Conservation (phyloP, 2,113 vertebrate species). For the Peromyscus polionotus region DNA sequence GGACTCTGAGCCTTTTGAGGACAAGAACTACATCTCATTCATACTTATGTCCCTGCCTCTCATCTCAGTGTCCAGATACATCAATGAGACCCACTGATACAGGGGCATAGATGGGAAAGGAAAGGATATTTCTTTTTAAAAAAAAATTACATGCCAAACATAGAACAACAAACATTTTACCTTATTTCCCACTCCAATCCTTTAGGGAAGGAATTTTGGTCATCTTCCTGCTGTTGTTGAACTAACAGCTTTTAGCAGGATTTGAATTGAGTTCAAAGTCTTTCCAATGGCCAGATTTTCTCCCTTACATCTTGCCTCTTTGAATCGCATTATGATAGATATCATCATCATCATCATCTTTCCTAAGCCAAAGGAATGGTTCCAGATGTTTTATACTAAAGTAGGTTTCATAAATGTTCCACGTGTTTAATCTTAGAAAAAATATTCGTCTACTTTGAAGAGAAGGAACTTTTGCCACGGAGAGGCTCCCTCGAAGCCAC, state of each 20-base stretch:
- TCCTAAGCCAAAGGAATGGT: neutral
- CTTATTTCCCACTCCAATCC: neutral
- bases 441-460: neutral
- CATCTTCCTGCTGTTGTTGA: neutral
- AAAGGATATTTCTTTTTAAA: neutral
- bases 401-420: neutral
- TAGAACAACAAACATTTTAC: neutral
- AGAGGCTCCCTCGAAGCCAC: neutral
- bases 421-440: conserved; percentile 10
- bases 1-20: neutral
- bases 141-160: neutral
- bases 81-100: neutral
- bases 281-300: neutral
- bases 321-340: neutral
- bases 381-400: conserved; percentile 4
- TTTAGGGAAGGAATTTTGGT: neutral
- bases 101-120: neutral
- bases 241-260: conserved; percentile 3
- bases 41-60: neutral
- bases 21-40: neutral
- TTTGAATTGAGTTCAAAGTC: neutral
- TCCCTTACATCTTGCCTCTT: neutral
- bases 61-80: neutral
- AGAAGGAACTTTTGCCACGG: neutral
- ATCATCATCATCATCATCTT: neutral